Conservation (phyloP, 2,797 vertebrate genomes). For the Scleropages formosus region DNA sequence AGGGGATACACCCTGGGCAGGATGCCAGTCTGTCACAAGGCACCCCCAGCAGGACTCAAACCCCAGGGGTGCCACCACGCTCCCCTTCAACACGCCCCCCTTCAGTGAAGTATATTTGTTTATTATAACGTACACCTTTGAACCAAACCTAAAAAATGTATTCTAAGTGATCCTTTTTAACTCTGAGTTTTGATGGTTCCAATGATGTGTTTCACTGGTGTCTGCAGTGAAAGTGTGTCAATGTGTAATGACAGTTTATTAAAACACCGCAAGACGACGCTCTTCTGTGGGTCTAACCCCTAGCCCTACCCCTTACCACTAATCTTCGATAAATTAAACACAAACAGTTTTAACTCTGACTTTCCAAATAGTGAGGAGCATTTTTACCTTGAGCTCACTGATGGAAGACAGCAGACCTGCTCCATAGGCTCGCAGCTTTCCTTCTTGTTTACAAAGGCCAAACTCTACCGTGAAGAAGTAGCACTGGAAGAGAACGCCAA, state of each 20-base stretch:
- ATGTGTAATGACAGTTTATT: not conserved
- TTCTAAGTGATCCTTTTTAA: too few species aligned
- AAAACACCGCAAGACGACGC: conserved; percentile 27
- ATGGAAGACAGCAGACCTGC: conserved; percentile 95
- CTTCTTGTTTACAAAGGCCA: conserved; percentile 95
- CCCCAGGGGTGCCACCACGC: too few species aligned
- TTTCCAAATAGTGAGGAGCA: not conserved
- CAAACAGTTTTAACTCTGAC: not conserved
- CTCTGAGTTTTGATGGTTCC: not conserved
- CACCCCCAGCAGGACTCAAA: too few species aligned
- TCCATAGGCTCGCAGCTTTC: conserved; percentile 87
- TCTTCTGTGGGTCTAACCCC: conserved; percentile 39
- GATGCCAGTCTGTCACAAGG: too few species aligned
- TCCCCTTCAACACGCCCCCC: too few species aligned
- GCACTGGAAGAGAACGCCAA: conserved; percentile 71
- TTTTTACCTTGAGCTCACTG: conserved; percentile 84
- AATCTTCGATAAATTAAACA: not conserved
- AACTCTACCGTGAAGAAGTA: conserved; percentile 99
- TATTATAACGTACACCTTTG: too few species aligned
- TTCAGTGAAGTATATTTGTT: too few species aligned
- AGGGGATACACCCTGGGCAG: too few species aligned
- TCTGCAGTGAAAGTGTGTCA: not conserved
- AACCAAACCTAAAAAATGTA: too few species aligned
- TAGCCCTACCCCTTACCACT: not conserved
- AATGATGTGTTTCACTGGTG: not conserved